Conservation (phyloP, 2,797 vertebrate species). For the Trichosurus vulpecula region DNA sequence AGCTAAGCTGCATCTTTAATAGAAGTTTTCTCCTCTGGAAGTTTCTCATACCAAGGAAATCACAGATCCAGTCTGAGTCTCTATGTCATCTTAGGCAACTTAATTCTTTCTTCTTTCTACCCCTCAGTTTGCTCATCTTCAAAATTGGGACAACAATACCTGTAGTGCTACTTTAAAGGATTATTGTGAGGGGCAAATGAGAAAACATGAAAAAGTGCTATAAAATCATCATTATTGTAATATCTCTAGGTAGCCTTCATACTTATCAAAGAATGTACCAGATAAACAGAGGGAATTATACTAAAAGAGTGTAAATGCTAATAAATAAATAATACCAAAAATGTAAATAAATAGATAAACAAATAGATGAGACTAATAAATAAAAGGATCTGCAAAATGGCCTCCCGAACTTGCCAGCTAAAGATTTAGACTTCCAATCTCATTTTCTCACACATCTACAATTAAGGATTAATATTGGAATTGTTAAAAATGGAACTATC, state of each 20-base stretch:
- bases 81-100: background rate
- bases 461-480: background rate
- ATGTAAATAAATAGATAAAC: background rate
- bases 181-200: background rate
- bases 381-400: background rate
- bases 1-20: background rate
- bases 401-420: background rate
- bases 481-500: background rate
- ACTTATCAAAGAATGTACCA: background rate
- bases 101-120: background rate
- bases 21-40: background rate
- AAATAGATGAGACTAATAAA: background rate
- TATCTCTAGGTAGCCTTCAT: background rate
- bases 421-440: background rate
- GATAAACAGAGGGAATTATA: background rate
- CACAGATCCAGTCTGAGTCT: background rate
- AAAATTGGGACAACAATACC: background rate
- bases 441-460: background rate
- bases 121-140: background rate
- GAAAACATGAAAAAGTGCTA: background rate
- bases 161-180: background rate
- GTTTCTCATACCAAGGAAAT: background rate
- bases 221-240: background rate
- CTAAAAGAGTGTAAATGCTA: background rate
- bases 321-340: background rate